Evolutionary conservation across 1,140 invertebrate genomes (phyloP).

Genomic region (Nasonia vitripennis): DNA sequence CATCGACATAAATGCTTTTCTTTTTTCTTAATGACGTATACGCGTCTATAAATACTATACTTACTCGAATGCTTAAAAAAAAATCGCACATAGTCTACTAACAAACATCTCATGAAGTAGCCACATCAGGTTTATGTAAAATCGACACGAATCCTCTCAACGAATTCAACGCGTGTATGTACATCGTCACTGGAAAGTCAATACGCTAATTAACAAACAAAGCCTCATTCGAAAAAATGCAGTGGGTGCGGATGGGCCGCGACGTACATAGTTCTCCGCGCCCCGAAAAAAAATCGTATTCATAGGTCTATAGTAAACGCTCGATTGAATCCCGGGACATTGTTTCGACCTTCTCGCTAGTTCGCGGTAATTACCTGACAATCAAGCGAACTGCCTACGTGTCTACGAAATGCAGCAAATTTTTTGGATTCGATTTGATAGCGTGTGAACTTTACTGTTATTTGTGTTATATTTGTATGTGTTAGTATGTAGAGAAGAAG

Average conservation of each 20-base stretch:
- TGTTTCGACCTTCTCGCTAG: not conserved
- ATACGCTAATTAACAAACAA: conserved; percentile 1
- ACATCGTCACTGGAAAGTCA: not conserved
- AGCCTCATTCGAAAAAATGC: conserved; percentile 1
- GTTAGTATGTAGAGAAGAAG: not conserved
- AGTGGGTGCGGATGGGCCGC: not conserved
- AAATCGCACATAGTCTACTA: not conserved
- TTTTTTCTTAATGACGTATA: not conserved
- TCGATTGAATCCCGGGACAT: not conserved
- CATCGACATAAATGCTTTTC: too few species aligned
- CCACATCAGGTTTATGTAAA: not conserved
- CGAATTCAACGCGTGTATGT: not conserved
- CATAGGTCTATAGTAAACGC: not conserved
- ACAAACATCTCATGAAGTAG: too few species aligned
- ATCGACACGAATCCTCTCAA: not conserved
- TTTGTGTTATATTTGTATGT: too few species aligned
- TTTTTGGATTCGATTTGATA: not conserved
- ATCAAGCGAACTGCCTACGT: not conserved
- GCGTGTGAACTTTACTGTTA: not conserved
- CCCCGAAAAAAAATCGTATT: not conserved
- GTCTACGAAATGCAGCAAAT: not conserved
- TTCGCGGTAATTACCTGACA: not conserved
- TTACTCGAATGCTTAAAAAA: not conserved
- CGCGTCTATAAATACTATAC: not conserved
- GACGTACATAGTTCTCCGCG: not conserved